Conservation (phyloP, 1,140 invertebrate species). For the Elymnias hypermnestra region DNA sequence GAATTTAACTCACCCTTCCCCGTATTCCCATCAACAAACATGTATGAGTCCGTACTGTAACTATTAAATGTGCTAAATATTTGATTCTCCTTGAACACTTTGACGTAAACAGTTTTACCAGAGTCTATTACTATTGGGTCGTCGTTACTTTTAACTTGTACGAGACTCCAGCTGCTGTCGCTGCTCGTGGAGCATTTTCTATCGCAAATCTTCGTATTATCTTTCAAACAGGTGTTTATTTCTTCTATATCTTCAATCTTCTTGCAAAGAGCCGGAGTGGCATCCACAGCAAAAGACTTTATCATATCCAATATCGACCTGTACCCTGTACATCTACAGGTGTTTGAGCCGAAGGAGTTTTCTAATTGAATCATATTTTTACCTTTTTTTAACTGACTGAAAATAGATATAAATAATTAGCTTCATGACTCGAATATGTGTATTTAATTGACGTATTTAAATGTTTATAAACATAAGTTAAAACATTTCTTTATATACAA, state of each 20-base stretch:
- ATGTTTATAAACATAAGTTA: no score
- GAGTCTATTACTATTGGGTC: conserved; percentile 34
- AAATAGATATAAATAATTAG: conserved; percentile 5
- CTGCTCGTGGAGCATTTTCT: conserved; percentile 44
- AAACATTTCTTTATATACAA: no score
- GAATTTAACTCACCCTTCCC: conserved; percentile 72
- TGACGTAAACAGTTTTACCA: conserved; percentile 40
- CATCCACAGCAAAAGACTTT: conserved; percentile 84
- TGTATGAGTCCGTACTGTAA: conserved; percentile 55
- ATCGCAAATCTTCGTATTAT: conserved; percentile 28
- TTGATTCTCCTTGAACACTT: conserved; percentile 42
- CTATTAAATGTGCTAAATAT: conserved; percentile 44
- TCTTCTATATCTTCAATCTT: conserved; percentile 80
- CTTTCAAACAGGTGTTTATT: conserved; percentile 33
- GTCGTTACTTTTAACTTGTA: conserved; percentile 15
- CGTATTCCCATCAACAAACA: conserved; percentile 78
- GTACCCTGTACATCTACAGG: conserved; percentile 93
- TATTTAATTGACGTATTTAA: no score
- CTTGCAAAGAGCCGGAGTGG: conserved; percentile 62
- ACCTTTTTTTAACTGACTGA: conserved; percentile 54
- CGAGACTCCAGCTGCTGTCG: conserved; percentile 43
- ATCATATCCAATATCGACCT: conserved; percentile 89
- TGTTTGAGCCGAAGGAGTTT: conserved; percentile 87
- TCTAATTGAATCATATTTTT: conserved; percentile 83
- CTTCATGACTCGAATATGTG: no score